A percentile compares a stretch with the other conserved stretches of the same genome.
These are phyloP conservation scores for Kryptopterus vitreolus DNA, from an alignment of 2,797 vertebrate species.

Conservation along the genomic window DNA sequence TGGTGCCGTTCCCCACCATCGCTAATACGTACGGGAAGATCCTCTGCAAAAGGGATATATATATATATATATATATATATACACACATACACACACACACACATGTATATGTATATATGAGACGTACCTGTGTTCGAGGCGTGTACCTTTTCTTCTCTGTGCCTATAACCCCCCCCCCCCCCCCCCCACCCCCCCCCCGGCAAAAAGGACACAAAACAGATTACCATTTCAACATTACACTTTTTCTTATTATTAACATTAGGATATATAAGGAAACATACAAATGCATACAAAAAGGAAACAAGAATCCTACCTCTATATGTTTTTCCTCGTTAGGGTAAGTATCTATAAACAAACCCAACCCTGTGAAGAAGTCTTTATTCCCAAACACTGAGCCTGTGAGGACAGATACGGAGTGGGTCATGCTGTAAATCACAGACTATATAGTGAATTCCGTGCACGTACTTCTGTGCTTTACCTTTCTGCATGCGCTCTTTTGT, in stretches of 20 bases:
- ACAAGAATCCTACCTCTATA: constrained; percentile 81
- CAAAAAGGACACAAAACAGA: constrained; percentile 60
- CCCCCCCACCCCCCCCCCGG: no score
- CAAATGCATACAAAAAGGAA: neutral
- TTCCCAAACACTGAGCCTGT: constrained; percentile 96
- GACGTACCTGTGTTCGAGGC: constrained; percentile 88
- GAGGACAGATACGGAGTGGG: constrained; percentile 21
- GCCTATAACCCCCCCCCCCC: constrained; percentile 87
- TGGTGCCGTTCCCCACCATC: constrained; percentile 92
- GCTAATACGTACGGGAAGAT: constrained; percentile 91
- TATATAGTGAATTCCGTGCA: neutral
- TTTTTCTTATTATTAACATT: neutral
- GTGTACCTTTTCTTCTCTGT: constrained; percentile 96
- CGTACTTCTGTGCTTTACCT: constrained; percentile 66
- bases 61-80: neutral
- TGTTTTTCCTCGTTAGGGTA: constrained; percentile 98
- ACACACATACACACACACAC: no score
- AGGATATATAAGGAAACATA: no score
- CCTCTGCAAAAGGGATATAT: constrained; percentile 69
- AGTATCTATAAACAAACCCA: constrained; percentile 95
- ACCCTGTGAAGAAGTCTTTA: constrained; percentile 91
- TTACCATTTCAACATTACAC: neutral
- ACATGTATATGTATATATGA: no score
- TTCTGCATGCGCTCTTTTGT: constrained; percentile 91
- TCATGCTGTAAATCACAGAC: neutral